phyloP scores from a whole-genome alignment of 2,113 vertebrate species.

The Eulemur rufifrons region DNA sequence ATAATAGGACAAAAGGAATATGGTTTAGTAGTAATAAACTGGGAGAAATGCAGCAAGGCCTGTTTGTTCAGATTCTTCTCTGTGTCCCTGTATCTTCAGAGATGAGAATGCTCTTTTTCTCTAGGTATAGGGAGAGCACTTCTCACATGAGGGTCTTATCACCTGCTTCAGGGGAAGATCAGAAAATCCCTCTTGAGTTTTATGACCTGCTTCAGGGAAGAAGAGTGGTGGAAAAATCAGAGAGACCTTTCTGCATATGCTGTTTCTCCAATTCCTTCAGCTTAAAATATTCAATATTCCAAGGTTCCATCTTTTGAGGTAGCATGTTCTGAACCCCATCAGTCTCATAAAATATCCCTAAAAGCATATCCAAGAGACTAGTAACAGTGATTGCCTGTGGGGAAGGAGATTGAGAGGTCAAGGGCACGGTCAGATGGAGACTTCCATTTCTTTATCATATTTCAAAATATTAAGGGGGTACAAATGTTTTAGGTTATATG shows the following conservation, averaged over 20 bases:
- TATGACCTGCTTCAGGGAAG: background rate
- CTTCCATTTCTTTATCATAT: background rate
- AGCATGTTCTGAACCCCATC: background rate
- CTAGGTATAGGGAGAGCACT: background rate
- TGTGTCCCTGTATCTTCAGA: background rate
- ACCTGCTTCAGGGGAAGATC: background rate
- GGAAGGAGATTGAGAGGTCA: background rate
- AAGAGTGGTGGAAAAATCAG: background rate
- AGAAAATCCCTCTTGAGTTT: background rate
- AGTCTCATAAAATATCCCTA: background rate
- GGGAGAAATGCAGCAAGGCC: background rate
- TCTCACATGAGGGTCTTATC: background rate
- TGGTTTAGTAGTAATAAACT: background rate
- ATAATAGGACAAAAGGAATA: background rate
- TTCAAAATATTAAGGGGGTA: too few relatives aligned
- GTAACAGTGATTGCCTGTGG: background rate
- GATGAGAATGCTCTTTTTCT: background rate
- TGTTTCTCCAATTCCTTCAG: background rate
- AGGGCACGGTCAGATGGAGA: background rate
- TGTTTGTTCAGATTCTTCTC: background rate
- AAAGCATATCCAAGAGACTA: background rate
- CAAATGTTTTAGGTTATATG: too few relatives aligned
- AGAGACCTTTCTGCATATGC: background rate
- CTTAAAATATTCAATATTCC: background rate
- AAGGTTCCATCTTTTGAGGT: background rate